Percentiles rank a stretch among this genome's conserved stretches.
These are phyloP conservation scores for Sebastes trivittatus DNA, from an alignment of 2,797 vertebrate genomes.

Conservation along the genomic window DNA sequence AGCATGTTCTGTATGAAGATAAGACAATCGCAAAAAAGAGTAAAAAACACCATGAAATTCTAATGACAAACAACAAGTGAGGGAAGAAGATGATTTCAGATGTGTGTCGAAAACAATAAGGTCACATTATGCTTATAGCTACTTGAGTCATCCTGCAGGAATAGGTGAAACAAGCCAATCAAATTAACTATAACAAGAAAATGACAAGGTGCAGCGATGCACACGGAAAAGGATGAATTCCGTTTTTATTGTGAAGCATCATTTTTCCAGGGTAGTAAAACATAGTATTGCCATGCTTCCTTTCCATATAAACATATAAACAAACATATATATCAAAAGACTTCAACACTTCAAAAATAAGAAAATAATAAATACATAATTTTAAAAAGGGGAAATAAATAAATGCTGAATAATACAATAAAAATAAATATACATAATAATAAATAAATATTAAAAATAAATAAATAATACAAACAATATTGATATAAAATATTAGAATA, in stretches of 20 bases:
- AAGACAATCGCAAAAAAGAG: constrained; percentile 13
- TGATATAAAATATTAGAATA: no score
- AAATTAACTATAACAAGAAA: constrained; percentile 38
- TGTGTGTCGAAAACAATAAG: constrained; percentile 61
- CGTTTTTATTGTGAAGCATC: no score
- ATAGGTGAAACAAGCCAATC: constrained; percentile 44
- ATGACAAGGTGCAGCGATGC: constrained; percentile 11
- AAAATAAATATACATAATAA: no score
- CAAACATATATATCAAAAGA: background rate
- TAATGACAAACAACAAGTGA: constrained; percentile 40
- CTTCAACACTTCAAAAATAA: background rate
- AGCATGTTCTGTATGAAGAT: constrained; percentile 22
- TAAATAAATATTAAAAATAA: no score
- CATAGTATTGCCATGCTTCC: background rate
- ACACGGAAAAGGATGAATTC: constrained; percentile 17
- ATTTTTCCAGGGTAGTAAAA: background rate
- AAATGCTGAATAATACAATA: no score
- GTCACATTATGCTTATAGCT: constrained; percentile 50
- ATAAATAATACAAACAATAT: no score
- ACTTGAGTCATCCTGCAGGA: constrained; percentile 44
- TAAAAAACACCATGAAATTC: constrained; percentile 31
- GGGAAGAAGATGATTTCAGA: constrained; percentile 40
- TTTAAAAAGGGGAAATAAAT: no score
- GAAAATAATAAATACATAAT: no score
- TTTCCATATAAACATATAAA: background rate